Evolutionary conservation across 2,797 vertebrate species (phyloP).

Genomic region (Macroramphosus scolopax): DNA sequence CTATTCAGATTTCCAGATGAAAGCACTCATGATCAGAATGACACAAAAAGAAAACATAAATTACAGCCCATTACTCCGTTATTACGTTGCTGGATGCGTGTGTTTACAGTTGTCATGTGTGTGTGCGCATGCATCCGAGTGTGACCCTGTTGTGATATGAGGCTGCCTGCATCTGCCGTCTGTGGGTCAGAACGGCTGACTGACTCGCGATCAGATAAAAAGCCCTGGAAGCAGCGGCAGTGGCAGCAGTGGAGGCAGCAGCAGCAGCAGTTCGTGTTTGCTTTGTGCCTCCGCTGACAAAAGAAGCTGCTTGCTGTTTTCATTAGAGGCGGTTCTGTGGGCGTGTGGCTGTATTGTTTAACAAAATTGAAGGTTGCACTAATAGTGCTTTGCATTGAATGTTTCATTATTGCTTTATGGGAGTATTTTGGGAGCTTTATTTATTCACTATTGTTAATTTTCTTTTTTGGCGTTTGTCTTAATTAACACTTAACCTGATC

Average conservation of each 20-base stretch:
- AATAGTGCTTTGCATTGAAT: neutral
- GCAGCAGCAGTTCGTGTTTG: constrained; percentile 67
- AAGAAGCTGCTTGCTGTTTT: constrained; percentile 44
- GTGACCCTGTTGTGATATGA: constrained; percentile 60
- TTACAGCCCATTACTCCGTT: constrained; percentile 21
- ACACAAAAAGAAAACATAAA: constrained; percentile 25
- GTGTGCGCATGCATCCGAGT: constrained; percentile 48
- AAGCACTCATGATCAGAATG: constrained; percentile 6
- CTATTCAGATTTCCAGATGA: constrained; percentile 14
- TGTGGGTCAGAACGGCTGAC: constrained; percentile 54
- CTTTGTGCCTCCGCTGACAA: constrained; percentile 66
- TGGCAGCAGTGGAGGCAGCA: constrained; percentile 30
- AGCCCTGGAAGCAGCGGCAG: constrained; percentile 50
- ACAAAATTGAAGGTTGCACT: constrained; percentile 16
- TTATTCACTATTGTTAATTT: neutral
- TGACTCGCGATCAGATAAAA: constrained; percentile 72
- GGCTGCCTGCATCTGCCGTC: constrained; percentile 66
- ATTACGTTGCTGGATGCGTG: constrained; percentile 38
- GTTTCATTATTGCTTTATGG: neutral
- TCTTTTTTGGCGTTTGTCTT: neutral
- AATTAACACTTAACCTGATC: neutral
- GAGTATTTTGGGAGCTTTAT: neutral
- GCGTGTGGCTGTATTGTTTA: constrained; percentile 32
- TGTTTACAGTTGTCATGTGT: constrained; percentile 27
- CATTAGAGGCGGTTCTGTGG: constrained; percentile 23